A percentile compares a stretch with the other conserved stretches of the same genome.
phyloP scores from a whole-genome alignment of 1,140 invertebrate genomes.

The Heliconius congener region DNA sequence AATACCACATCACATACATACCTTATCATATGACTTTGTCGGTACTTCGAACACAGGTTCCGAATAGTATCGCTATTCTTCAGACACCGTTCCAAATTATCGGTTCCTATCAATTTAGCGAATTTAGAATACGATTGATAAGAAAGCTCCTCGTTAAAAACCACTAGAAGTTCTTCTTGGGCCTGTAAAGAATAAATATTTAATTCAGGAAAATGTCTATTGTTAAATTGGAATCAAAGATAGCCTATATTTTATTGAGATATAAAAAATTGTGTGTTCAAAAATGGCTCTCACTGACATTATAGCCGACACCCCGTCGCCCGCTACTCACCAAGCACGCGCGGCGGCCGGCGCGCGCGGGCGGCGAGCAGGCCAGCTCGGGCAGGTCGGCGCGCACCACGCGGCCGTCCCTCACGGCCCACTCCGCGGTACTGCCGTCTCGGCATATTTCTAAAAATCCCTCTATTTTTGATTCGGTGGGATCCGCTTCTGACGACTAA shows the following conservation, averaged over 20 bases:
- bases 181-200: slow-evolving; percentile 74
- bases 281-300: no score
- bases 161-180: slow-evolving; percentile 89
- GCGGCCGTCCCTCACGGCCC: slow-evolving; percentile 79
- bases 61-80: slow-evolving; percentile 90
- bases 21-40: slow-evolving; percentile 76
- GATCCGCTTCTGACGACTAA: slow-evolving; percentile 51
- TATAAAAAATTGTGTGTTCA: no score
- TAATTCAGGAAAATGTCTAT: neutral
- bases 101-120: slow-evolving; percentile 88
- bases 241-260: no score
- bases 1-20: slow-evolving; percentile 27
- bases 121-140: slow-evolving; percentile 91
- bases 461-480: slow-evolving; percentile 48
- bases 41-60: slow-evolving; percentile 88
- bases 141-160: slow-evolving; percentile 92
- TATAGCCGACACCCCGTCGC: no score
- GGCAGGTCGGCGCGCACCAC: slow-evolving; percentile 70
- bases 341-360: slow-evolving; percentile 40
- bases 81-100: slow-evolving; percentile 86
- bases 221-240: no score
- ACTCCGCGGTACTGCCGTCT: slow-evolving; percentile 82
- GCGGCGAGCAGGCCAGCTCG: slow-evolving; percentile 67
- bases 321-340: no score
- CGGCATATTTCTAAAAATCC: slow-evolving; percentile 81